Base-by-base conservation (phyloP, 2,113 vertebrate species). In the Empidonax alnorum region DNA sequence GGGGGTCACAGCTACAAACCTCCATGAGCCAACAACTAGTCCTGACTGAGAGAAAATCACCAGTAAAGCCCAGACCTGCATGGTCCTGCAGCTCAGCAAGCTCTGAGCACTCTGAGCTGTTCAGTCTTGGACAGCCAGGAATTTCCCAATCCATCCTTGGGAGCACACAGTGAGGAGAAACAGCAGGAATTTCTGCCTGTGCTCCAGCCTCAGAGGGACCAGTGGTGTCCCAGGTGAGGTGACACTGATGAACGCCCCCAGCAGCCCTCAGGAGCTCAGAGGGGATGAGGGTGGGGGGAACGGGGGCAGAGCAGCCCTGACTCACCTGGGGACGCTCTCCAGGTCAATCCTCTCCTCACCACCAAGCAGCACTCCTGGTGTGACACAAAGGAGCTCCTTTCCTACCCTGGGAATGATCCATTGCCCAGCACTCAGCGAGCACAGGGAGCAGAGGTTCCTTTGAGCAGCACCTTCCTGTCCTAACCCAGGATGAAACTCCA, bases 101-200 rank as follows among this genome's bases (percentile, higher is more conserved):
- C 19, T 62, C 10, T 27, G 42, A 61, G 35, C 39, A 33, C 21
- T 22, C 5, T 1, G 2, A 47, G 35, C 69, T 30, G 46, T 21
- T 44, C 35, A 12, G 25, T 25, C 73, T 35, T 2, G 1, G 25
- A 58, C 89, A 86, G 14, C 17, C 2, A 4, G 30, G 24, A 46
- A 28, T 27, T 41, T 65, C 46, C 41, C 42, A 12, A 3, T 16
- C 27, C 18, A 52, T 24, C 41, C 59, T 30, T 27, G 65, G 35
- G 37, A 39, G 58, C 0, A 0, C 14, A 19, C 31, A 56, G 31
- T 17, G 12, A n/a, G 10, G 41, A 37, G n/a, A 67, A 66, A 22
- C 52, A 53, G 6, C 6, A 59, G 41, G 44, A 69, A 63, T 44
- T 73, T 50, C 52, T 21, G 7, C 12, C 20, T 55, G n/a, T 58